Evolutionary conservation across 2,888 invertebrate genomes (phyloP).

Genomic region (Cantharis flavilabris): DNA sequence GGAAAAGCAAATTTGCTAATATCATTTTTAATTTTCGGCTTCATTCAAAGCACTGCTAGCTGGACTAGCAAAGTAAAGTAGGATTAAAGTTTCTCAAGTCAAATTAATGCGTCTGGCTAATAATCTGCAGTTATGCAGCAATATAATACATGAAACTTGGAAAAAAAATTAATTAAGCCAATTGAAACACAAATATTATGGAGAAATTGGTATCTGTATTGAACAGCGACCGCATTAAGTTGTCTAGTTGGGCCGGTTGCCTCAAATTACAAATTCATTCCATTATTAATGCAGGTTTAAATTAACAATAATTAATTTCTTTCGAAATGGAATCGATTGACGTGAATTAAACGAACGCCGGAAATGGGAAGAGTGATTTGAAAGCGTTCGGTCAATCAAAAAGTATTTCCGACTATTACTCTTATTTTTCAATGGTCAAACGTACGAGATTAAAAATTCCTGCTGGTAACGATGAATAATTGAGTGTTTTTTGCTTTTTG

Average conservation of each 20-base stretch:
- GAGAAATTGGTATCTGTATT: not conserved
- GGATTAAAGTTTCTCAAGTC: no score
- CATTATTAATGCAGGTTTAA: not conserved
- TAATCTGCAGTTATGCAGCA: no score
- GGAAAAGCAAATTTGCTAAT: no score
- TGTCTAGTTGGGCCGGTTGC: not conserved
- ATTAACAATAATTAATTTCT: not conserved
- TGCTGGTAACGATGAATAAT: not conserved
- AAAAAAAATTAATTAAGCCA: not conserved
- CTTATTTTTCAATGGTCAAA: not conserved
- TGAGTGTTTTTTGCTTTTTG: not conserved
- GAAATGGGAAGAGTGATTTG: not conserved
- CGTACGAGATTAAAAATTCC: not conserved
- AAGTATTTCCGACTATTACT: not conserved
- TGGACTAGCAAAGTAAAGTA: no score
- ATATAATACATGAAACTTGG: no score
- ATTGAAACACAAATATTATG: not conserved
- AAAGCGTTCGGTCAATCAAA: not conserved
- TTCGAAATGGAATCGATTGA: not conserved
- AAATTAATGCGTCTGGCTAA: no score
- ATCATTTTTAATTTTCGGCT: no score
- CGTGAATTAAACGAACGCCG: not conserved
- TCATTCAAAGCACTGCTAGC: no score
- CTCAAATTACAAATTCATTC: not conserved
- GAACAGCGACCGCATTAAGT: not conserved